Evolutionary conservation across 2,113 vertebrate species (phyloP).

Genomic region (Nyctibius bracteatus): DNA sequence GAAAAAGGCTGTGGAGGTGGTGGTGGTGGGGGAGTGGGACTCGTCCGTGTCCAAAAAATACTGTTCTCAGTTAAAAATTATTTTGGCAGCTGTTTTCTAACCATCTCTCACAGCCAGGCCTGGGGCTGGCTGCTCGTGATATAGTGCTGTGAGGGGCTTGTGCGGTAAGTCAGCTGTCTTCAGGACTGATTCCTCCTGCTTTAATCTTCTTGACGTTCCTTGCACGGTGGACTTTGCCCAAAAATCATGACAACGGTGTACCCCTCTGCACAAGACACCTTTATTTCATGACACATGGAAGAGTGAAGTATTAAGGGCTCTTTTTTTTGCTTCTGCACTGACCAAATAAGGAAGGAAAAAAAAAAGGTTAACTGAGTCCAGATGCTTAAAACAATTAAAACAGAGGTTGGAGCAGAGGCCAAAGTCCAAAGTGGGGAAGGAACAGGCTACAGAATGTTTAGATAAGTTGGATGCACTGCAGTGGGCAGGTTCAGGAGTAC

Average conservation of each 20-base stretch:
- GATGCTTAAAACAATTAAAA: not conserved
- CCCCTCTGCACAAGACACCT: fast-evolving
- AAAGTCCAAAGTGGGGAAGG: not conserved
- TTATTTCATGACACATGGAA: not conserved
- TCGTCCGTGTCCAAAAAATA: not conserved
- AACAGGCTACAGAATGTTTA: not conserved
- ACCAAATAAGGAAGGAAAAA: not conserved
- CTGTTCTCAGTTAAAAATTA: not conserved
- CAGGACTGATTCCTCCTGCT: not conserved
- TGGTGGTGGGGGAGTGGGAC: not conserved
- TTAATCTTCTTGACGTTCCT: fast-evolving
- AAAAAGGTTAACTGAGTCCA: not conserved
- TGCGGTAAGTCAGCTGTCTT: not conserved
- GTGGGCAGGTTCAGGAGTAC: not conserved
- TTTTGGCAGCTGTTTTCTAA: not conserved
- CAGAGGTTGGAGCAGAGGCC: not conserved
- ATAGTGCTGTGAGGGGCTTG: not conserved
- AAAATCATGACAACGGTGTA: not conserved
- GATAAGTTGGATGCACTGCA: not conserved
- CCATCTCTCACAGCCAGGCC: not conserved
- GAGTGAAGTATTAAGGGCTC: not conserved
- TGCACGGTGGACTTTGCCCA: not conserved
- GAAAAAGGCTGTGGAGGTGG: not conserved
- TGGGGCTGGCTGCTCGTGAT: not conserved
- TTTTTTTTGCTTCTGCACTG: not conserved